These are phyloP conservation scores for Mirza zaza DNA, from an alignment of 2,113 vertebrate genomes.

Conservation along the genomic window DNA sequence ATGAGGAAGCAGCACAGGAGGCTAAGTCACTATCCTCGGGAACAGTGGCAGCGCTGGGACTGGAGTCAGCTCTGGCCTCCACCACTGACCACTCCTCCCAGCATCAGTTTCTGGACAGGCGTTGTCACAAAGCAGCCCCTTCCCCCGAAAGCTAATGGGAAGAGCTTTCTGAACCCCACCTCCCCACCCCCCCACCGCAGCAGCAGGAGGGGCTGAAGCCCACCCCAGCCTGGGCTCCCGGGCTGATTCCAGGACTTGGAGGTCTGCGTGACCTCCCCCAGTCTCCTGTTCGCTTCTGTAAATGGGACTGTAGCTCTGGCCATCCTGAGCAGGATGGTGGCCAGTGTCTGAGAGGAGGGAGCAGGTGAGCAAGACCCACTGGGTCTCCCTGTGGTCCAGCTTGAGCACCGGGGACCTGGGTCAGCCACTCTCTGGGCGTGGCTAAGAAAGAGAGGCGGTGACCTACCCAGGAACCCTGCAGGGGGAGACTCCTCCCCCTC, in stretches of 20 bases:
- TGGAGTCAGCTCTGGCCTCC: not conserved
- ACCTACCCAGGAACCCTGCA: too few relatives aligned
- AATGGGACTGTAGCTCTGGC: not conserved
- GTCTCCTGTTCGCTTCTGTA: not conserved
- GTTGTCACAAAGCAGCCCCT: too few relatives aligned
- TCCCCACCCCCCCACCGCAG: fast-evolving
- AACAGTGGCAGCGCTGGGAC: not conserved
- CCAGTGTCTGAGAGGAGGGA: not conserved
- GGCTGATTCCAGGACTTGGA: not conserved
- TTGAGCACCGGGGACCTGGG: fast-evolving
- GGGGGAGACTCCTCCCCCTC: not conserved
- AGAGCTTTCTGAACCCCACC: fast-evolving
- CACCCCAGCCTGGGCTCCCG: not conserved
- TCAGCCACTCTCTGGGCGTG: not conserved
- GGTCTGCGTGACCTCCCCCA: not conserved
- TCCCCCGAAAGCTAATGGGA: not conserved
- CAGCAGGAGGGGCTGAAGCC: not conserved
- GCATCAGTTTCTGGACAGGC: fast-evolving
- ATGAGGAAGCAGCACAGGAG: not conserved
- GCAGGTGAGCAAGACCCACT: not conserved
- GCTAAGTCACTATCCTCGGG: not conserved
- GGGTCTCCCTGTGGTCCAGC: not conserved
- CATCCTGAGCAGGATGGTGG: not conserved
- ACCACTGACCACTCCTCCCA: fast-evolving
- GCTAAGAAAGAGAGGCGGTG: fast-evolving